phyloP scores from a whole-genome alignment of 2,888 invertebrate species.

The Patella caerulea region DNA sequence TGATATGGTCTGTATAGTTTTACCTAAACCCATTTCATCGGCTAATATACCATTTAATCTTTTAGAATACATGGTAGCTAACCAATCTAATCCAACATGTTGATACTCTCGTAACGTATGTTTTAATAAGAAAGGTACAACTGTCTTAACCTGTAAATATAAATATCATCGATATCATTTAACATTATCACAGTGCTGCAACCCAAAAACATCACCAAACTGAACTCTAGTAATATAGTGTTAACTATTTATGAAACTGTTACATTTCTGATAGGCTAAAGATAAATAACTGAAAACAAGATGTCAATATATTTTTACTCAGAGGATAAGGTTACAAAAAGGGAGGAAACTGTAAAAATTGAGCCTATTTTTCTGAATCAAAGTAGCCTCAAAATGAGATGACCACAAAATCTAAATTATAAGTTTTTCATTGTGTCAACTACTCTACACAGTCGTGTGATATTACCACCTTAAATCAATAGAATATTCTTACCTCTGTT shows the following conservation, averaged over 20 bases:
- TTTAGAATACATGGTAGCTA: conserved; percentile 82
- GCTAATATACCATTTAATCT: conserved; percentile 97
- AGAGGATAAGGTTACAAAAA: no score
- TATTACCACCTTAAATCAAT: no score
- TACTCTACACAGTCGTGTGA: no score
- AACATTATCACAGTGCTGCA: background rate
- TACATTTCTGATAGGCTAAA: background rate
- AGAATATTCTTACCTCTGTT: conserved; percentile 78
- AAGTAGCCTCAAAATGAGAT: no score
- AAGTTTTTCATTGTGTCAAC: no score
- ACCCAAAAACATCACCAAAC: background rate
- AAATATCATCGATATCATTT: no score
- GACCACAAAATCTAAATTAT: no score
- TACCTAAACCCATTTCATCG: conserved; percentile 99
- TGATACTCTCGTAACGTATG: conserved; percentile 95
- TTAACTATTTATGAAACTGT: background rate
- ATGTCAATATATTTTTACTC: no score
- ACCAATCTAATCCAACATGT: conserved; percentile 98
- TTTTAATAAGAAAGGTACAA: conserved; percentile 92
- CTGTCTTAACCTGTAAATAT: conserved; percentile 83
- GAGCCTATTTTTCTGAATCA: no score
- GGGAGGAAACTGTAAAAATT: no score
- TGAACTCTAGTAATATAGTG: background rate
- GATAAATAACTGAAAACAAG: background rate
- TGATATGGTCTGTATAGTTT: conserved; percentile 96